Base-by-base conservation (phyloP, 2,797 vertebrate species). In the Scleropages formosus region DNA sequence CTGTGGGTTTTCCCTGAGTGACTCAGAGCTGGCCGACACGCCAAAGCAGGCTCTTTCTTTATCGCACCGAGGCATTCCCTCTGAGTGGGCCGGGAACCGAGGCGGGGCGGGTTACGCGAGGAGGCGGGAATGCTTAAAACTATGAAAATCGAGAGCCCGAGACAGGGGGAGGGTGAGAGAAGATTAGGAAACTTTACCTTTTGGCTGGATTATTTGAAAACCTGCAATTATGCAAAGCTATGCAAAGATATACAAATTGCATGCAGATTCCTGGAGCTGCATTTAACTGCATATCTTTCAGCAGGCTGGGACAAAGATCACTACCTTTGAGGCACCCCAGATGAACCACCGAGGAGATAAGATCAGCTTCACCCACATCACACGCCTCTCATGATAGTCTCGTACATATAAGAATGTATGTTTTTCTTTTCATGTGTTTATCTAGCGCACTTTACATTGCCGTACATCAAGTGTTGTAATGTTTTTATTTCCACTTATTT, bases 1-100 rank as follows among this genome's bases (percentile, higher is more conserved):
- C 66, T 59, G 76, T 78, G 85, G 84, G 84, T 84, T 85, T 85
- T 84, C 80, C 85, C 82, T 82, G 73, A 1, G 15, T 85, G 85
- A 87, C 71, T 87, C 85, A 85, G 64, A 61, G 58, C 72, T 13
- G 59, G 67, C 66, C 63, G 20, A 51, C 58, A 20, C 66, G 69
- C 62, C 53, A 70, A 61, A 61, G 58, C 24, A 71, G n/a, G 18
- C 60, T 72, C 51, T 51, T 47, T 56, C 58, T 31, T 67, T 72
- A 72, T 72, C 69, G 47, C 39, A 22, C 67, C 15, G 75, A 62
- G 66, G 67, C 63, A 46, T 47, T 66, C 26, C 15, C n/a, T 0
- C 27, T 24, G 67, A 24, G 51, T 9, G 13, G 18, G 60, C 9
- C 12, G n/a, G 27, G 51, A 12, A 26, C 13, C 39, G 18, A 51